These are phyloP conservation scores for Octopus bimaculoides DNA, from an alignment of 1,140 invertebrate species.

Conservation along the genomic window DNA sequence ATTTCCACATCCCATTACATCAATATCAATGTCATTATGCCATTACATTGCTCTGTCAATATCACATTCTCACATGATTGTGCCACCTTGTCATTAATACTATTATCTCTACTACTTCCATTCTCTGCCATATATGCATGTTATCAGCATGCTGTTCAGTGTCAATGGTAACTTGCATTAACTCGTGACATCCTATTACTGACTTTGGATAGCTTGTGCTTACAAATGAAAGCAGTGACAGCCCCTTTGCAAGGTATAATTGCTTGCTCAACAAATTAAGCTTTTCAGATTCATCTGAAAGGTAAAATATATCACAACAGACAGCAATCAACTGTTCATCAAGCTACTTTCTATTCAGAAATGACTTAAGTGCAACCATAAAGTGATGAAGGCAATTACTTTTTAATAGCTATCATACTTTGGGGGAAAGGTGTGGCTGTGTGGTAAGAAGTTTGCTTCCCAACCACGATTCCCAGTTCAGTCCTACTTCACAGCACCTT, in stretches of 20 bases:
- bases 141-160: not conserved
- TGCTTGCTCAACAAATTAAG: slow-evolving; percentile 1
- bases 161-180: not conserved
- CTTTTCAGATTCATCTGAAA: slow-evolving; percentile 1
- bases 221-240: not conserved
- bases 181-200: slow-evolving; percentile 1
- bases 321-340: slow-evolving; percentile 4
- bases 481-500: too few relatives aligned
- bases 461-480: too few relatives aligned
- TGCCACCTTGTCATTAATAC: too few relatives aligned
- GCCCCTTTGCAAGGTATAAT: not conserved
- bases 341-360: slow-evolving; percentile 1
- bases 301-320: not conserved
- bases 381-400: slow-evolving; percentile 7
- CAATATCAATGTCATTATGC: too few relatives aligned
- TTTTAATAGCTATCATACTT: not conserved
- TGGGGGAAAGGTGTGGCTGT: too few relatives aligned
- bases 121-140: not conserved
- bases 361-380: not conserved
- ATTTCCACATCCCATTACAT: too few relatives aligned
- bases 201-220: not conserved
- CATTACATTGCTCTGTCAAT: too few relatives aligned
- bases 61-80: too few relatives aligned
- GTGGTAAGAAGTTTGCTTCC: too few relatives aligned
- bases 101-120: too few relatives aligned